A percentile compares a stretch with the other conserved stretches of the same genome.
These are phyloP conservation scores for Ostrea edulis DNA, from an alignment of 1,140 invertebrate species.

Conservation along the genomic window DNA sequence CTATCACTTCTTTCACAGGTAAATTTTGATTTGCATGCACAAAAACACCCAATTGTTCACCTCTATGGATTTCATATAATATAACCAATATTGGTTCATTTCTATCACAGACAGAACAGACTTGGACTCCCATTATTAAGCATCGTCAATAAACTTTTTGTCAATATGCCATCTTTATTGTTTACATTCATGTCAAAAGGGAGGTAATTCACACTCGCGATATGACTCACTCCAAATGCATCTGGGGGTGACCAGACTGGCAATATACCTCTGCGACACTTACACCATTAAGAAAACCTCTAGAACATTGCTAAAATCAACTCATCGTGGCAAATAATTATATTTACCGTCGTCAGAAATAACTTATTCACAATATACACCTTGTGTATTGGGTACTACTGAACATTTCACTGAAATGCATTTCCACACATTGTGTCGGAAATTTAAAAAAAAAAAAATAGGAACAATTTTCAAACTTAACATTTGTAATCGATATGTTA, in stretches of 20 bases:
- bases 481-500: no score
- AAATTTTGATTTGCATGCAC: neutral
- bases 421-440: no score
- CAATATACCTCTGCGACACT: neutral
- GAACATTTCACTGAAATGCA: no score
- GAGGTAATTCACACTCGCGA: neutral
- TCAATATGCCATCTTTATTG: neutral
- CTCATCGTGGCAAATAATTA: neutral
- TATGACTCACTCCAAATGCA: slow-evolving; percentile 30
- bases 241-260: slow-evolving; percentile 5
- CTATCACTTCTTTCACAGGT: neutral
- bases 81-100: no score
- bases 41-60: neutral
- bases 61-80: neutral
- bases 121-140: neutral
- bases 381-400: no score
- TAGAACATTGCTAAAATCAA: neutral
- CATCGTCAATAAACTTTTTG: neutral
- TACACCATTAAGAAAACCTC: neutral
- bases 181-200: slow-evolving; percentile 24
- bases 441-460: no score
- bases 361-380: no score
- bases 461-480: no score
- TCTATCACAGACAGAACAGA: no score
- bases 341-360: no score